Percentiles rank a stretch among this genome's conserved stretches.
Conservation (phyloP, 2,888 invertebrate genomes). For the Schrankia costaestrigalis region DNA sequence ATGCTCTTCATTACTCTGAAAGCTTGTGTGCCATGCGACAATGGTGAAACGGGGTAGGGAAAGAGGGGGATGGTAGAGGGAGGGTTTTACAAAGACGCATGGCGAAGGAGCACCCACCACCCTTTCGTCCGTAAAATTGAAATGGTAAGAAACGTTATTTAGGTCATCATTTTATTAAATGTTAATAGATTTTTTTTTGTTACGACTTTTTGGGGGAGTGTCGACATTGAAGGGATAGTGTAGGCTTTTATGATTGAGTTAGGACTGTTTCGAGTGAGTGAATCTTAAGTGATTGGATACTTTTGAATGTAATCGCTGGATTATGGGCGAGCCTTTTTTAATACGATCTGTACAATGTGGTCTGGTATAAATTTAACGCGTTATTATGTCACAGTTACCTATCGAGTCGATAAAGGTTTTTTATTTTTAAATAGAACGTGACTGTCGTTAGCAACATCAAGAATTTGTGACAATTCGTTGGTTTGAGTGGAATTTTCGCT, state of each 20-base stretch:
- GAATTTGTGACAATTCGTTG: too few relatives aligned
- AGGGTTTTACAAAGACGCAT: slow-evolving; percentile 65
- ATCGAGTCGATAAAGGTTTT: too few relatives aligned
- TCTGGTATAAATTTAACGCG: too few relatives aligned
- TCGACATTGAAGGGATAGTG: slow-evolving; percentile 19
- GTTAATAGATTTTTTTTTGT: slow-evolving; percentile 63
- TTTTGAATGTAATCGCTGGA: too few relatives aligned
- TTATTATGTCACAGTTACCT: too few relatives aligned
- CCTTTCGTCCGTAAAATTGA: slow-evolving; percentile 79
- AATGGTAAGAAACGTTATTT: slow-evolving; percentile 78
- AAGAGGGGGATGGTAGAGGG: slow-evolving; percentile 25
- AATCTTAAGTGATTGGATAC: slow-evolving; percentile 7
- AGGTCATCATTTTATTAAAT: slow-evolving; percentile 79
- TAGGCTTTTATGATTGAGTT: slow-evolving; percentile 15
- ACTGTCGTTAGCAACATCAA: too few relatives aligned
- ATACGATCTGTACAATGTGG: too few relatives aligned
- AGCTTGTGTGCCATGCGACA: slow-evolving; percentile 79
- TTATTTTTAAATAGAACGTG: too few relatives aligned
- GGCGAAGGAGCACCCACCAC: slow-evolving; percentile 67
- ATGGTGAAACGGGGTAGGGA: slow-evolving; percentile 55
- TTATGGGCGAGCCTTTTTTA: too few relatives aligned
- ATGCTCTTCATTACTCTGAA: slow-evolving; percentile 82
- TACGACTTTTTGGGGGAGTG: slow-evolving; percentile 27
- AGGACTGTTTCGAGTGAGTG: slow-evolving; percentile 5
- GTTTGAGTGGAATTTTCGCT: too few relatives aligned